Evolutionary conservation across 2,888 invertebrate species (phyloP).

Genomic region (Brachynemurus nebulosus): DNA sequence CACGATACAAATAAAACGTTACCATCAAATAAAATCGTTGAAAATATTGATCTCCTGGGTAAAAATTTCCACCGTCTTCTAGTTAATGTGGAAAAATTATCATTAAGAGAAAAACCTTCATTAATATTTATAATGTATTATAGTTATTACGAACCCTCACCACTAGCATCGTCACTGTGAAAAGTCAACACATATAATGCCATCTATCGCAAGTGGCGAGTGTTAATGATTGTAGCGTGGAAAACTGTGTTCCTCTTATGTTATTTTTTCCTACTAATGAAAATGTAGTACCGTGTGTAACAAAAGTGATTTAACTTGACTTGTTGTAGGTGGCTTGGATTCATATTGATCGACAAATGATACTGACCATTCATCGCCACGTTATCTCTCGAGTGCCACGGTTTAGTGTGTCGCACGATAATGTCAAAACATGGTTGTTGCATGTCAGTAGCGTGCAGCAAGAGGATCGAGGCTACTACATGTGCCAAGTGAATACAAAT

Average conservation of each 20-base stretch:
- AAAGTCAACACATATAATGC: too few species aligned
- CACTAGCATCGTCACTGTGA: too few species aligned
- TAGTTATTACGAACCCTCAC: too few species aligned
- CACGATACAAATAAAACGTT: background rate
- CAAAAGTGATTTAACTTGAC: background rate
- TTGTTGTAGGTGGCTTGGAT: conserved; percentile 77
- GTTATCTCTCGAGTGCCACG: conserved; percentile 83
- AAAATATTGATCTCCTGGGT: too few species aligned
- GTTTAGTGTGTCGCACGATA: conserved; percentile 82
- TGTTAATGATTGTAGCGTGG: too few species aligned
- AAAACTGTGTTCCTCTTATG: background rate
- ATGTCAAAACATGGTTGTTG: conserved; percentile 81
- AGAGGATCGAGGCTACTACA: conserved; percentile 81
- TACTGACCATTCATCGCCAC: conserved; percentile 82
- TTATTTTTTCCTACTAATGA: too few species aligned
- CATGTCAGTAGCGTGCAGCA: conserved; percentile 86
- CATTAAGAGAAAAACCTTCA: too few species aligned
- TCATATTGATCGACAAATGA: conserved; percentile 88
- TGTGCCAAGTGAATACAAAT: conserved; percentile 83
- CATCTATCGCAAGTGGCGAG: too few species aligned
- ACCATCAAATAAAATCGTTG: too few species aligned
- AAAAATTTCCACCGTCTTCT: too few species aligned
- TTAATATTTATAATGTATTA: too few species aligned
- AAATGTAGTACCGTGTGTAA: background rate
- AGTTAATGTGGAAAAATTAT: too few species aligned